These are phyloP conservation scores for Cosmorhoe ocellata DNA, from an alignment of 2,888 invertebrate genomes.

Conservation along the genomic window DNA sequence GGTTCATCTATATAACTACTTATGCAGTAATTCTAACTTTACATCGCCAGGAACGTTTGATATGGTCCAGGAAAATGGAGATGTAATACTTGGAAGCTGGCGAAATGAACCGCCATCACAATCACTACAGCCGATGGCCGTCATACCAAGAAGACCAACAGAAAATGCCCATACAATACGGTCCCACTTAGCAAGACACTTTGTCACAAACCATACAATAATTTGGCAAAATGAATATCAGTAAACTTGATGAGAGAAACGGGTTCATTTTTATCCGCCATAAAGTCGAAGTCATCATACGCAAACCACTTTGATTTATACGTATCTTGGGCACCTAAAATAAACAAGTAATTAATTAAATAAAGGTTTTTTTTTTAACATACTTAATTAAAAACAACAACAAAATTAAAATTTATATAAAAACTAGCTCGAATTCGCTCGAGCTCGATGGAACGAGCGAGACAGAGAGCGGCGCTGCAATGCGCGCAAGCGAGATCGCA, in stretches of 20 bases:
- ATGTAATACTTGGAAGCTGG: conserved; percentile 37
- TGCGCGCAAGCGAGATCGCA: conserved; percentile 7
- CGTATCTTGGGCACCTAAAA: conserved; percentile 23
- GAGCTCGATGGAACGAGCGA: conserved; percentile 7
- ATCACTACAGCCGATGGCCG: conserved; percentile 34
- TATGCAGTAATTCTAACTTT: conserved; percentile 24
- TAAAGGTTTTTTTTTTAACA: neutral
- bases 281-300: conserved; percentile 34
- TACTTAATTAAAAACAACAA: conserved; percentile 9
- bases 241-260: conserved; percentile 14
- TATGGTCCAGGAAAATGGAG: conserved; percentile 30
- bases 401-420: too few relatives aligned
- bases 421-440: conserved; percentile 4
- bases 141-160: conserved; percentile 35
- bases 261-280: conserved; percentile 36
- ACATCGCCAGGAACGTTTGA: conserved; percentile 32
- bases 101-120: conserved; percentile 33
- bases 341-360: conserved; percentile 18
- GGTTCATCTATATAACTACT: conserved; percentile 35
- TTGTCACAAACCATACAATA: conserved; percentile 33
- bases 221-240: conserved; percentile 39
- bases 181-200: conserved; percentile 35
- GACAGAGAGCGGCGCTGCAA: conserved; percentile 6
- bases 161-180: conserved; percentile 32
- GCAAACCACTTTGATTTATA: conserved; percentile 31